Percentiles rank a stretch among this genome's conserved stretches.
Conservation (phyloP, 2,113 vertebrate genomes). For the Dryoscopus gambensis region DNA sequence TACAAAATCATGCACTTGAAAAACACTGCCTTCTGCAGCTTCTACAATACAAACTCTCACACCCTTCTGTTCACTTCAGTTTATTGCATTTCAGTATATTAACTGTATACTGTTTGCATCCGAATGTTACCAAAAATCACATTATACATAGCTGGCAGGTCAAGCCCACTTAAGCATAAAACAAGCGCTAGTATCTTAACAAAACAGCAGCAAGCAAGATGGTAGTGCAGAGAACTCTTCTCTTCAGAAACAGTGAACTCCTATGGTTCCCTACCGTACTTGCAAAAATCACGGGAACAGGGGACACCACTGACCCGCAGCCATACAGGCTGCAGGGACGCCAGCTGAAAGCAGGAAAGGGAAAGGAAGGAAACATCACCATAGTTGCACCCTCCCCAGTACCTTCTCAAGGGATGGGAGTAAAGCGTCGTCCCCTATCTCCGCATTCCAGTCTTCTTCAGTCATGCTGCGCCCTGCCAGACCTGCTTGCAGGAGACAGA, state of each 20-base stretch:
- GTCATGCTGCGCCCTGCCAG: not conserved
- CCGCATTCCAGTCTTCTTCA: slow-evolving; percentile 67
- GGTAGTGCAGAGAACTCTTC: fast-evolving
- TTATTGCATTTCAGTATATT: not conserved
- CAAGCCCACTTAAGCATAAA: not conserved
- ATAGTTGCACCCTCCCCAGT: fast-evolving
- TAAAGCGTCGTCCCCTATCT: not conserved
- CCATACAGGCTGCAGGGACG: fast-evolving
- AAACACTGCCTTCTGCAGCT: not conserved
- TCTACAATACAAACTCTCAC: not conserved
- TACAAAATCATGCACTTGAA: not conserved
- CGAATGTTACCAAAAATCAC: not conserved
- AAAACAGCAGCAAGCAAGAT: not conserved
- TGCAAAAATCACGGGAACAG: not conserved
- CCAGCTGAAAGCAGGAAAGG: fast-evolving
- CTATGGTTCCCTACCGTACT: fast-evolving
- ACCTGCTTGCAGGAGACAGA: not conserved
- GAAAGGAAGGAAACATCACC: fast-evolving
- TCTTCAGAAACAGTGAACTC: not conserved
- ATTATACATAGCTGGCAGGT: fast-evolving
- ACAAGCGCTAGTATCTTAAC: fast-evolving
- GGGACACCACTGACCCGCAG: not conserved
- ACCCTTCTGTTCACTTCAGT: not conserved
- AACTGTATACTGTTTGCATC: not conserved
- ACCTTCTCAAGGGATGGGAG: not conserved